These are phyloP conservation scores for Euthynnus affinis DNA, from an alignment of 2,797 vertebrate genomes.

Conservation along the genomic window DNA sequence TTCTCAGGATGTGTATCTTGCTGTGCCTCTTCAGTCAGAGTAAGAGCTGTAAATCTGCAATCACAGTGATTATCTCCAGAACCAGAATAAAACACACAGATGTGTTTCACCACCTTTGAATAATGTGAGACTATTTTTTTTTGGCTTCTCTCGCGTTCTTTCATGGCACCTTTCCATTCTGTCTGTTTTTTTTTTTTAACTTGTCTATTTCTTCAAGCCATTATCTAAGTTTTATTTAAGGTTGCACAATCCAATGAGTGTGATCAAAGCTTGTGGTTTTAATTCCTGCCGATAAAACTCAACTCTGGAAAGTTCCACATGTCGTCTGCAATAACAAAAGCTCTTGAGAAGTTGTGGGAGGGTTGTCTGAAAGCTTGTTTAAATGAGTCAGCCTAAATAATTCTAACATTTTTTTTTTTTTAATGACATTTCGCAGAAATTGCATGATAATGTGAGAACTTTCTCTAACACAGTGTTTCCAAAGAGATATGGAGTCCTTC, in stretches of 20 bases:
- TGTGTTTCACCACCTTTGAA: not conserved
- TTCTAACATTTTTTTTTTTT: no score
- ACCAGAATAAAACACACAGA: not conserved
- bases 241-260: not conserved
- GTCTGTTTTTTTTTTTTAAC: not conserved
- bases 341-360: not conserved
- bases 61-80: conserved; percentile 26
- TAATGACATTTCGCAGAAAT: no score
- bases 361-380: not conserved
- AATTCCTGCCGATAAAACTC: not conserved
- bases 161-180: not conserved
- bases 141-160: not conserved
- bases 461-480: not conserved
- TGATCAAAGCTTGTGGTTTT: conserved; percentile 2
- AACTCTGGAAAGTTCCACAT: not conserved
- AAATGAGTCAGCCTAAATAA: not conserved
- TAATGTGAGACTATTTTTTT: not conserved
- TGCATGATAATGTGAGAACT: no score
- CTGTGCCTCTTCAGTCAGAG: conserved; percentile 34
- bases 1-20: conserved; percentile 1
- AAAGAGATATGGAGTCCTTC: not conserved
- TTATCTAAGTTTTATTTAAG: not conserved
- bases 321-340: not conserved
- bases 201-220: not conserved
- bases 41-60: conserved; percentile 21